Percentiles rank a stretch among this genome's conserved stretches.
phyloP scores from a whole-genome alignment of 2,113 vertebrate species.

The Falco punctatus region DNA sequence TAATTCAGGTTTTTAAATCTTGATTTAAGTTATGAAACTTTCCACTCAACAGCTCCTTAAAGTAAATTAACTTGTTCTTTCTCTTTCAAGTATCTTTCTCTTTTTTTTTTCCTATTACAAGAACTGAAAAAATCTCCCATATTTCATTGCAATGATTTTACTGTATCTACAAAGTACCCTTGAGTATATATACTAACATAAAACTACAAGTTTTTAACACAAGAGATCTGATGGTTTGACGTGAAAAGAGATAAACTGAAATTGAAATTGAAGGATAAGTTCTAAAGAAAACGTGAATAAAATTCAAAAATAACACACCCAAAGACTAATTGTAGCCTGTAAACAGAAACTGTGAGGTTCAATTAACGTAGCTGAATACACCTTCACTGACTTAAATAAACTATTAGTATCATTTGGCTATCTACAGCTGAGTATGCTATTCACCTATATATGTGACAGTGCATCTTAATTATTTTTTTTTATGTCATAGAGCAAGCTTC shows the following conservation, averaged over 20 bases:
- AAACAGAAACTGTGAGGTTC: not conserved
- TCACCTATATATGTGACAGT: not conserved
- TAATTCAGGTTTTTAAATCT: not conserved
- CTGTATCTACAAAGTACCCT: rapidly evolving
- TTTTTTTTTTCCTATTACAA: not conserved
- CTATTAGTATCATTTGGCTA: rapidly evolving
- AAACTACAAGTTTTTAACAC: not conserved
- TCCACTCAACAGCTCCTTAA: not conserved
- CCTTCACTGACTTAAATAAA: not conserved
- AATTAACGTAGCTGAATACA: not conserved
- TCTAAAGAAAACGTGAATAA: not conserved
- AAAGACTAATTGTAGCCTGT: not conserved
- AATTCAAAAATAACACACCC: not conserved
- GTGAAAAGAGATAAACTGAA: not conserved
- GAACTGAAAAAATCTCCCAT: not conserved
- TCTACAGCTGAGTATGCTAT: not conserved
- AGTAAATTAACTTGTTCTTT: not conserved
- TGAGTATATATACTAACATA: not conserved
- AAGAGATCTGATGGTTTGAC: not conserved
- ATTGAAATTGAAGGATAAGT: not conserved
- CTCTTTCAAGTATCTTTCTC: not conserved
- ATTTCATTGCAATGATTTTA: not conserved
- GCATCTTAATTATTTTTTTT: not conserved
- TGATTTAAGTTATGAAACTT: not conserved
- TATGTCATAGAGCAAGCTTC: not conserved